Evolutionary conservation across 23 tunicate species (phyloP).

Genomic region (Styela plicata): DNA sequence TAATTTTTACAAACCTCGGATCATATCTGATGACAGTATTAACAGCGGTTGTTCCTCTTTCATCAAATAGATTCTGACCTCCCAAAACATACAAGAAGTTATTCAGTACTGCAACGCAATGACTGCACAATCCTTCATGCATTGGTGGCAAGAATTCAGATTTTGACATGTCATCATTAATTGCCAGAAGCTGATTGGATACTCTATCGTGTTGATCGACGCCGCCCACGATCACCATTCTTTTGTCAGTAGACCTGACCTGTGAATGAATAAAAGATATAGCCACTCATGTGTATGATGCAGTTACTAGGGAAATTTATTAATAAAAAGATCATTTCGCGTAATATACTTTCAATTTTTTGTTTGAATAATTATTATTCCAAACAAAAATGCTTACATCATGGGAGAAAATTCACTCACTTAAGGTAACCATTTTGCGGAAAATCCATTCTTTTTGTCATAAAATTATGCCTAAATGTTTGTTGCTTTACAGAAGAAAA

Average conservation of each 20-base stretch:
- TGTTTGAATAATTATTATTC: no score
- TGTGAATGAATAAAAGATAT: conserved; percentile 13
- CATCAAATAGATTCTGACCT: conserved; percentile 98
- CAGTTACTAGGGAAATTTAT: no score
- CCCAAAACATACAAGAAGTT: conserved; percentile 98
- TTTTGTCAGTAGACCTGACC: conserved; percentile 92
- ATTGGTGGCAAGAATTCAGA: conserved; percentile 99
- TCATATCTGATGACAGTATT: conserved; percentile 94
- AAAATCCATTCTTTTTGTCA: no score
- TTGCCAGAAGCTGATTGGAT: conserved; percentile 94
- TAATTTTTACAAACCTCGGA: conserved; percentile 79
- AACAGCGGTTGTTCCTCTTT: conserved; percentile 98
- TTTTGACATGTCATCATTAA: conserved; percentile 94
- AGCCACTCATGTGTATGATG: background rate
- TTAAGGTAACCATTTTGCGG: no score
- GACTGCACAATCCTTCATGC: conserved; percentile 99
- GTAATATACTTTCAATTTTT: no score
- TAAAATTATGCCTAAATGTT: no score
- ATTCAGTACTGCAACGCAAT: conserved; percentile 96
- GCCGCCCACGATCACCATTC: conserved; percentile 99
- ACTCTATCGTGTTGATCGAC: conserved; percentile 99
- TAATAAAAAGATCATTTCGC: no score
- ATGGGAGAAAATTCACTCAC: no score
- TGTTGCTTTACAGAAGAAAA: background rate
- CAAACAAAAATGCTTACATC: no score